A percentile compares a stretch with the other conserved stretches of the same genome.
phyloP scores from a whole-genome alignment of 2,888 invertebrate genomes.

The Volucella inflata region DNA sequence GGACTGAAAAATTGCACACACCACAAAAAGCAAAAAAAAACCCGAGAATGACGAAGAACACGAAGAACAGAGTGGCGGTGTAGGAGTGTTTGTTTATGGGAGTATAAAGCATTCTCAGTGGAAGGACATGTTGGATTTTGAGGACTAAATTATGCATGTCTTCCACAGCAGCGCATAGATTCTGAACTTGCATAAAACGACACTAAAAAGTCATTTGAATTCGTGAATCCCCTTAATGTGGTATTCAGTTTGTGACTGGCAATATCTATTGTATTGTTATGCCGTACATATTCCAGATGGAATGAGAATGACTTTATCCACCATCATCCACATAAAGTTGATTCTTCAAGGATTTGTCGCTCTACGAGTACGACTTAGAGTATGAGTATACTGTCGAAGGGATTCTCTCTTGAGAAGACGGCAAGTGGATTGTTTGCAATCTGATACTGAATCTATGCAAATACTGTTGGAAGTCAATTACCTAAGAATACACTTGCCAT shows the following conservation, averaged over 20 bases:
- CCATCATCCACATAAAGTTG: background rate
- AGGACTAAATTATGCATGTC: slow-evolving; percentile 32
- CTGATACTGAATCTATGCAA: slow-evolving; percentile 59
- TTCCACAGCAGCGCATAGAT: background rate
- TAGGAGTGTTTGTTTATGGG: too few species aligned
- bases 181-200: slow-evolving; percentile 8
- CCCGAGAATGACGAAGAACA: background rate
- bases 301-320: background rate
- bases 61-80: too few species aligned
- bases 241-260: slow-evolving; percentile 28
- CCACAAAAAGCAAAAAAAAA: background rate
- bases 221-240: slow-evolving; percentile 40
- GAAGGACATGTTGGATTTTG: background rate
- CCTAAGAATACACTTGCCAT: slow-evolving; percentile 35
- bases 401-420: background rate
- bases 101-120: too few species aligned
- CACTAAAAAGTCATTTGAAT: slow-evolving; percentile 47
- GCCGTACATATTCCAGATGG: too few species aligned
- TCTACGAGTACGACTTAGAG: too few species aligned
- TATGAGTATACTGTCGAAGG: slow-evolving; percentile 5
- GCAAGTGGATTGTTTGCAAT: slow-evolving; percentile 51
- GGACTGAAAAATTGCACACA: too few species aligned
- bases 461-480: slow-evolving; percentile 64
- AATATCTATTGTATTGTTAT: slow-evolving; percentile 44
- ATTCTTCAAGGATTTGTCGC: slow-evolving; percentile 27